Conservation (phyloP, 2,797 vertebrate species). For the Siniperca scherzeri region DNA sequence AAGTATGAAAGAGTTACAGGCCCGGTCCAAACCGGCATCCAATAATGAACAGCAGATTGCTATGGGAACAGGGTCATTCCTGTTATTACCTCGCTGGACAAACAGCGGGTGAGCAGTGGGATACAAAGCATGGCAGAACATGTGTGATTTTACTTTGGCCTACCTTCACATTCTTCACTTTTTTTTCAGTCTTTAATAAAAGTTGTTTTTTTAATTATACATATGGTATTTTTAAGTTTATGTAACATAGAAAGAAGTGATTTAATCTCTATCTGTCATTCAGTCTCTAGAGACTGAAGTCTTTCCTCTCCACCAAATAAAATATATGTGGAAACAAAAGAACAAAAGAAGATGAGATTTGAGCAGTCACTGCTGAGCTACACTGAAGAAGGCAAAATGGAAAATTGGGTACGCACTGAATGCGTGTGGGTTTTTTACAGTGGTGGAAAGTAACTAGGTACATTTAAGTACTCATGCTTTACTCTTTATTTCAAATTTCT, state of each 20-base stretch:
- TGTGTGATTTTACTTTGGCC: constrained; percentile 46
- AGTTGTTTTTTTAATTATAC: constrained; percentile 20
- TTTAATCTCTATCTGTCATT: constrained; percentile 12
- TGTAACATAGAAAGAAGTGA: constrained; percentile 22
- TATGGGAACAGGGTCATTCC: constrained; percentile 71
- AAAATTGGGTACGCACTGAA: background rate
- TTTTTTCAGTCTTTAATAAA: constrained; percentile 57
- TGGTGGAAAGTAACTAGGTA: background rate
- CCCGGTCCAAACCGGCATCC: constrained; percentile 49
- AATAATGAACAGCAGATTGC: constrained; percentile 75
- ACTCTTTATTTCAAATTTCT: background rate
- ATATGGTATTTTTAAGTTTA: constrained; percentile 22
- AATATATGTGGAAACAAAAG: constrained; percentile 25
- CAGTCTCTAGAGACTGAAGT: constrained; percentile 7
- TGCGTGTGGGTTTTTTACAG: background rate
- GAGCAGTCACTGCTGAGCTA: background rate
- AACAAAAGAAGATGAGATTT: constrained; percentile 28
- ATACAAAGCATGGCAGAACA: constrained; percentile 41
- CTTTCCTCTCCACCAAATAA: constrained; percentile 16
- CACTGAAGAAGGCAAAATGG: background rate
- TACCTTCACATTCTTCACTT: constrained; percentile 6
- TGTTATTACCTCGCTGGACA: constrained; percentile 71
- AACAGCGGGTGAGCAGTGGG: constrained; percentile 53
- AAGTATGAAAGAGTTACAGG: constrained; percentile 44
- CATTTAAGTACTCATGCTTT: background rate